Conservation (phyloP, 2,797 vertebrate species). For the Tauraco hartlaubi region DNA sequence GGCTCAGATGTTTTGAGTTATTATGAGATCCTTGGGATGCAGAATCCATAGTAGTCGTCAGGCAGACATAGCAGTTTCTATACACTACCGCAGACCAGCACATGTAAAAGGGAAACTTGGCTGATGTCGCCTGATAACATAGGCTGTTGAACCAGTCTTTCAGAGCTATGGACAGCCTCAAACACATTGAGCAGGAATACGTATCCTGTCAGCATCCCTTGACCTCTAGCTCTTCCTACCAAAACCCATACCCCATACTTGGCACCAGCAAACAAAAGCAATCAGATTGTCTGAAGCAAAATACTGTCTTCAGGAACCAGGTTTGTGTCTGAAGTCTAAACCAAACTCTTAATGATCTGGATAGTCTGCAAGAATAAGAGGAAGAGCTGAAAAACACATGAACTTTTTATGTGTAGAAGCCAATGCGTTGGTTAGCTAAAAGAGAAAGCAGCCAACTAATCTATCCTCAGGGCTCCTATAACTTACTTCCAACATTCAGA, state of each 20-base stretch:
- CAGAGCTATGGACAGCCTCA: not conserved
- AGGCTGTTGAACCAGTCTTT: not conserved
- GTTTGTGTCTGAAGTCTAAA: not conserved
- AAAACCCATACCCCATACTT: not conserved
- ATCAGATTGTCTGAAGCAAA: not conserved
- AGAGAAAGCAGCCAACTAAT: not conserved
- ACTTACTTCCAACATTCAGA: not conserved
- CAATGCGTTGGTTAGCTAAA: not conserved
- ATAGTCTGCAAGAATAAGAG: not conserved
- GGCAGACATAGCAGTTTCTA: not conserved
- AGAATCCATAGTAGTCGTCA: not conserved
- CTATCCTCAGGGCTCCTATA: not conserved
- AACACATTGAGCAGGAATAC: not conserved
- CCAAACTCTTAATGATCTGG: not conserved
- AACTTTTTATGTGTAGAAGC: not conserved
- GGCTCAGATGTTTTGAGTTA: not conserved
- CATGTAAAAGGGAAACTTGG: not conserved
- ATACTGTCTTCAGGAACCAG: not conserved
- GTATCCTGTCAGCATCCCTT: not conserved
- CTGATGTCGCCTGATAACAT: not conserved
- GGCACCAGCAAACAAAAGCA: not conserved
- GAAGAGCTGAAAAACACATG: not conserved
- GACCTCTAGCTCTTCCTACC: not conserved
- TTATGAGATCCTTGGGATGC: not conserved
- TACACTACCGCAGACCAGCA: not conserved